A percentile compares a stretch with the other conserved stretches of the same genome.
Conservation (phyloP, 1,140 invertebrate genomes). For the Cotesia glomerata region DNA sequence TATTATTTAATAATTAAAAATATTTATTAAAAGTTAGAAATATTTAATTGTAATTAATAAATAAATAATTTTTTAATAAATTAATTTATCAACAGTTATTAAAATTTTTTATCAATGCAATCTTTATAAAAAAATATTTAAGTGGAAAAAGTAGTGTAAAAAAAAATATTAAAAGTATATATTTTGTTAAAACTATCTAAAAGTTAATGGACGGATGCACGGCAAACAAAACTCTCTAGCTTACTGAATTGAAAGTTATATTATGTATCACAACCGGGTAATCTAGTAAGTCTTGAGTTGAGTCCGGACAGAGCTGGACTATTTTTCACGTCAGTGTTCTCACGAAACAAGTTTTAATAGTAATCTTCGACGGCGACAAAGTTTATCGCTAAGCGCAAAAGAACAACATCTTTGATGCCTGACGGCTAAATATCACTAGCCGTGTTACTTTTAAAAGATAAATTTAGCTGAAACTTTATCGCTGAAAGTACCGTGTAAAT, state of each 20-base stretch:
- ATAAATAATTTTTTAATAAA: too few species aligned
- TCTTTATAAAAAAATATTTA: too few species aligned
- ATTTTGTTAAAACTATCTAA: not conserved
- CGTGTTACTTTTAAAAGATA: not conserved
- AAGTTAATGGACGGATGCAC: not conserved
- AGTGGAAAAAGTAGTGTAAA: too few species aligned
- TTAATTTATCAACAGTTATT: too few species aligned
- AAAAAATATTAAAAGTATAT: not conserved
- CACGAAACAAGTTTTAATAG: constrained; percentile 27
- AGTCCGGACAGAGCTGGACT: not conserved
- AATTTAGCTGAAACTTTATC: not conserved
- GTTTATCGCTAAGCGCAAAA: not conserved
- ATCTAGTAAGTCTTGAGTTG: not conserved
- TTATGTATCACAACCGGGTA: not conserved
- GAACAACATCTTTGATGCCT: not conserved
- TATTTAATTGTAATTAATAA: too few species aligned
- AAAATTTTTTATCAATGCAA: too few species aligned
- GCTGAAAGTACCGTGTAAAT: too few species aligned
- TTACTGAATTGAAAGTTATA: not conserved
- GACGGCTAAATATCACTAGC: not conserved
- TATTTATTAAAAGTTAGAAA: too few species aligned
- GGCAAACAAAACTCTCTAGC: not conserved
- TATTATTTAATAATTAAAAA: too few species aligned
- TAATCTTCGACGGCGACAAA: constrained; percentile 23
- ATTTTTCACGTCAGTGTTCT: not conserved